phyloP scores from a whole-genome alignment of 2,113 vertebrate species.

The Lamprotornis superbus region DNA sequence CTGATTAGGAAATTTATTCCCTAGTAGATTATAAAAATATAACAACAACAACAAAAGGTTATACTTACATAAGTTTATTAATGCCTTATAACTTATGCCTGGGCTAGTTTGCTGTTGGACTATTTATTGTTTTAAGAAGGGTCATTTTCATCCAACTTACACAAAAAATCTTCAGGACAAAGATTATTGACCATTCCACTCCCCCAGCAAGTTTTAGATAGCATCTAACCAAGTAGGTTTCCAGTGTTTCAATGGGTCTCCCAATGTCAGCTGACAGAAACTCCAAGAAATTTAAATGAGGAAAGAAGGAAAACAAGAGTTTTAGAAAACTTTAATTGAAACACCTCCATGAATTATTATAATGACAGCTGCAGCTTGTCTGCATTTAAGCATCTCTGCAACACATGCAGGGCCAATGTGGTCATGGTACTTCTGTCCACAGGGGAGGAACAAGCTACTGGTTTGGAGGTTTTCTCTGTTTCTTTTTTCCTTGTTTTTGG shows the following conservation, averaged over 20 bases:
- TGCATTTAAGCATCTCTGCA: not conserved
- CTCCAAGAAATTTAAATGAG: not conserved
- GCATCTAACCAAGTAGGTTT: not conserved
- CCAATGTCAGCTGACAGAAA: not conserved
- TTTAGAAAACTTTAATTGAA: not conserved
- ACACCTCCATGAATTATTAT: not conserved
- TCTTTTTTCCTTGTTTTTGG: not conserved
- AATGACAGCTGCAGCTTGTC: not conserved
- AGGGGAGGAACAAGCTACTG: not conserved
- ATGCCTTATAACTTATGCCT: not conserved
- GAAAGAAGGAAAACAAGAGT: not conserved
- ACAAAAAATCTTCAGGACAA: not conserved
- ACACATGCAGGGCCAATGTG: not conserved
- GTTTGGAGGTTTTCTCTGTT: not conserved
- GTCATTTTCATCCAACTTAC: not conserved
- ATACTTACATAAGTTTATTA: not conserved
- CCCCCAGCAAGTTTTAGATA: not conserved
- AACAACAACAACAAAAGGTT: not conserved
- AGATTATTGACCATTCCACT: not conserved
- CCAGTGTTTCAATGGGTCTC: not conserved
- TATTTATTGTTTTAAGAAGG: not conserved
- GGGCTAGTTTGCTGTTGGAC: not conserved
- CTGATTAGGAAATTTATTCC: constrained; percentile 9
- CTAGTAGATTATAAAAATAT: not conserved
- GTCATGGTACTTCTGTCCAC: not conserved